Percentiles rank a stretch among this genome's conserved stretches.
Conservation (phyloP, 2,888 invertebrate genomes). For the Patella caerulea region DNA sequence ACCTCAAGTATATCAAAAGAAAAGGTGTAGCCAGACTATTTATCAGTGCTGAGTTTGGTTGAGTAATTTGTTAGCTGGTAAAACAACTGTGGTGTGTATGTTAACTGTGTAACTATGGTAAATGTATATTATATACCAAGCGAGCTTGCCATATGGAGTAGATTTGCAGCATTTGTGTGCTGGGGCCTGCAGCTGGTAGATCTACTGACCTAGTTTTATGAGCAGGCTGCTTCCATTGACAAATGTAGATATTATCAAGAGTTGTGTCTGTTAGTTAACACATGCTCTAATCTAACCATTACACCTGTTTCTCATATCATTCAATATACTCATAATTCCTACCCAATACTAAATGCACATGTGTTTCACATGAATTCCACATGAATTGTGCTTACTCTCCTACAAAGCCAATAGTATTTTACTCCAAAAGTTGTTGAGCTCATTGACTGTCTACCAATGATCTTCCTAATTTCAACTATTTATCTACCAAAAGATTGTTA, state of each 20-base stretch:
- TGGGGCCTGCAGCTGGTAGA: constrained; percentile 9
- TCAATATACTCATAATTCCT: neutral
- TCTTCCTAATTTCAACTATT: too few relatives aligned
- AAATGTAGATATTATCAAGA: neutral
- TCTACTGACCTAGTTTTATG: constrained; percentile 10
- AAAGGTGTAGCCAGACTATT: too few relatives aligned
- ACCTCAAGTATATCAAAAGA: too few relatives aligned
- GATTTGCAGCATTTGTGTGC: constrained; percentile 11
- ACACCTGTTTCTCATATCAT: constrained; percentile 6
- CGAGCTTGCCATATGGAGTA: constrained; percentile 6
- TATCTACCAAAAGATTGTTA: too few relatives aligned
- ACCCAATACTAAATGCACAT: neutral
- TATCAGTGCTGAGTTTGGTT: too few relatives aligned
- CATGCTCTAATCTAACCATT: constrained; percentile 5
- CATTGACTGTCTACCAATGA: too few relatives aligned
- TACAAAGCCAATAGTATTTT: too few relatives aligned
- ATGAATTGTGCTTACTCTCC: neutral
- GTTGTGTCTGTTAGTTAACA: neutral
- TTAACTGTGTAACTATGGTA: constrained; percentile 6
- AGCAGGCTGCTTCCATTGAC: constrained; percentile 9
- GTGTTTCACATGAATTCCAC: constrained; percentile 2
- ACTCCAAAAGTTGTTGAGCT: too few relatives aligned
- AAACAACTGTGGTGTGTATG: constrained; percentile 2
- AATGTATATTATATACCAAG: constrained; percentile 5
- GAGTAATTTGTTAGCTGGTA: too few relatives aligned